Evolutionary conservation across 2,797 vertebrate species (phyloP).

Genomic region (Parauchenoglanis ngamensis): DNA sequence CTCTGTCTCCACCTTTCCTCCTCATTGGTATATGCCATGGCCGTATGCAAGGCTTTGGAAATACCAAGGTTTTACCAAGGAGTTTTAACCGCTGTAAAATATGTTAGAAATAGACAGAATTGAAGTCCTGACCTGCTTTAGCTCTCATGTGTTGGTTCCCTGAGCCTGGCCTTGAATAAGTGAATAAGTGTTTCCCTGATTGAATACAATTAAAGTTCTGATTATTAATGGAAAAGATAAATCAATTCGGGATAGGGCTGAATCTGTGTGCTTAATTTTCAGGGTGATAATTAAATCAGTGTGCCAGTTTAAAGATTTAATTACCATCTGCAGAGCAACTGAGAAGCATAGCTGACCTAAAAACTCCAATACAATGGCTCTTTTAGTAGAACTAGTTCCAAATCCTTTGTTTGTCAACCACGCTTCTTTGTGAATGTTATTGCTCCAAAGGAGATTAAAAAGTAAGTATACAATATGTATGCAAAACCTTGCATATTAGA

Average conservation of each 20-base stretch:
- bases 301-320: slow-evolving; percentile 78
- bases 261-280: slow-evolving; percentile 75
- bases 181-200: slow-evolving; percentile 72
- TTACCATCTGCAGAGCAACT: slow-evolving; percentile 74
- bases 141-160: slow-evolving; percentile 15
- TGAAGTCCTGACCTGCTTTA: not conserved
- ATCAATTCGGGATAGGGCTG: slow-evolving; percentile 65
- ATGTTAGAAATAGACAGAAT: not conserved
- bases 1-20: not conserved
- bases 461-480: not conserved
- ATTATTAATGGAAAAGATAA: slow-evolving; percentile 50
- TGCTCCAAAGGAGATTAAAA: not conserved
- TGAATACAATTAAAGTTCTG: slow-evolving; percentile 72
- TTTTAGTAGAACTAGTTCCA: slow-evolving; percentile 50
- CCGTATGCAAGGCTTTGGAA: too few species aligned
- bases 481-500: not conserved
- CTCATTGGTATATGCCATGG: not conserved
- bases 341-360: slow-evolving; percentile 66
- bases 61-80: too few species aligned
- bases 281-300: slow-evolving; percentile 77
- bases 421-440: slow-evolving; percentile 29
- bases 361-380: slow-evolving; percentile 47
- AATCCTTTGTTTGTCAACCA: slow-evolving; percentile 25
- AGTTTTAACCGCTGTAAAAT: not conserved
- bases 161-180: slow-evolving; percentile 63